Evolutionary conservation across 1,140 invertebrate species (phyloP).

Genomic region (Drosophila bipectinata): DNA sequence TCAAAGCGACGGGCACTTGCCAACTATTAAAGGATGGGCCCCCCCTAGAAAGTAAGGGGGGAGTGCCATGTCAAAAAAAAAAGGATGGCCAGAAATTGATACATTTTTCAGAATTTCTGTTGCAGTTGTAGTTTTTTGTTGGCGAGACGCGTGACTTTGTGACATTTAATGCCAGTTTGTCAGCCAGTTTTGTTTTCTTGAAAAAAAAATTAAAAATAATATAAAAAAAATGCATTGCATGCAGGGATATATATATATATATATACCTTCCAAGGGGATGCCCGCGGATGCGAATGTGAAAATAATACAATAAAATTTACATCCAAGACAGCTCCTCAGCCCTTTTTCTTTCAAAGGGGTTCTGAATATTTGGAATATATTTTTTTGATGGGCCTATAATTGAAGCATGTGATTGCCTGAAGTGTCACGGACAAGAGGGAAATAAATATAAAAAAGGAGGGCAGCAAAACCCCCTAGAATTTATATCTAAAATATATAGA

Average conservation of each 20-base stretch:
- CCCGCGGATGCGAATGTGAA: conserved; percentile 58
- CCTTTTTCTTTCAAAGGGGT: conserved; percentile 1
- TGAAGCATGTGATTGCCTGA: conserved; percentile 77
- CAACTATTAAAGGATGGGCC: background rate
- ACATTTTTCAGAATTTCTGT: conserved; percentile 66
- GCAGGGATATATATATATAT: conserved; percentile 15
- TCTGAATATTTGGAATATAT: background rate
- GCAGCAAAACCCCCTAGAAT: too few relatives aligned
- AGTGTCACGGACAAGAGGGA: conserved; percentile 56
- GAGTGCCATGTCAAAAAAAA: background rate
- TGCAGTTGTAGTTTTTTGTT: conserved; percentile 34
- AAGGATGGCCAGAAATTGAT: conserved; percentile 72
- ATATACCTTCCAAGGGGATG: conserved; percentile 6
- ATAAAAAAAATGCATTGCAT: conserved; percentile 28
- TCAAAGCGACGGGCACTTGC: conserved; percentile 72
- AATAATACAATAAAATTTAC: conserved; percentile 77
- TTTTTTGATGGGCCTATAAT: conserved; percentile 70
- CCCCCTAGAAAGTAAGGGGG: background rate
- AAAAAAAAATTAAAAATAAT: background rate
- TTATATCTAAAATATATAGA: too few relatives aligned
- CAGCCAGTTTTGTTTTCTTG: conserved; percentile 40
- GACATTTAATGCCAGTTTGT: conserved; percentile 78
- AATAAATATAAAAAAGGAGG: background rate
- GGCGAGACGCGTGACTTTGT: conserved; percentile 69
- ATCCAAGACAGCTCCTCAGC: conserved; percentile 34